Evolutionary conservation across 2,797 vertebrate species (phyloP).

Genomic region (Siniperca scherzeri): DNA sequence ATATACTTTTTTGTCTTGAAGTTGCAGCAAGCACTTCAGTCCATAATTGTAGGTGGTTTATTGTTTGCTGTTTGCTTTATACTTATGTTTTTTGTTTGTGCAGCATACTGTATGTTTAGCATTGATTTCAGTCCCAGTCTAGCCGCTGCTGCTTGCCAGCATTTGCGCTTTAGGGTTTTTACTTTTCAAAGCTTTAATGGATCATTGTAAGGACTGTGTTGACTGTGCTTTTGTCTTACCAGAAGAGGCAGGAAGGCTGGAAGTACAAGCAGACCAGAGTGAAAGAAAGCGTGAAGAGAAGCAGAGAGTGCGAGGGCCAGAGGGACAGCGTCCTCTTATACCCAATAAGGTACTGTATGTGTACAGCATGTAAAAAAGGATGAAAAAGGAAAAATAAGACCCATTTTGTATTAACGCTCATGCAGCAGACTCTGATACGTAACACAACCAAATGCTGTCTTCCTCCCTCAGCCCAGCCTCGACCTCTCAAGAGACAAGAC

Average conservation of each 20-base stretch:
- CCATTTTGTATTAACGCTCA: not conserved
- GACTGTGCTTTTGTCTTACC: constrained; percentile 38
- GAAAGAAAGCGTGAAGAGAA: constrained; percentile 69
- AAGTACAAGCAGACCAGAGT: constrained; percentile 66
- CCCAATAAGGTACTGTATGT: constrained; percentile 71
- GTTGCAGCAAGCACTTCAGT: not conserved
- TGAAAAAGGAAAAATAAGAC: not conserved
- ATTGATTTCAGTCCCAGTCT: not conserved
- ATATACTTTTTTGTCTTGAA: not conserved
- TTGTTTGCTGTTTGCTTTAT: constrained; percentile 8
- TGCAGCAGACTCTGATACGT: not conserved
- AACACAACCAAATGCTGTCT: not conserved
- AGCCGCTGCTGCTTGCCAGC: not conserved
- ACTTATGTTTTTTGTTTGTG: not conserved
- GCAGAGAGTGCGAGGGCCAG: constrained; percentile 70
- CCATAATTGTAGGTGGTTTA: not conserved
- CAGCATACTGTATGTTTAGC: not conserved
- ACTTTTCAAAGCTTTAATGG: not conserved
- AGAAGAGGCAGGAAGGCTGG: constrained; percentile 77
- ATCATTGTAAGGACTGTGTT: not conserved
- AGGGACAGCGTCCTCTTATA: constrained; percentile 76
- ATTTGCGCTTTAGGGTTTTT: constrained; percentile 6
- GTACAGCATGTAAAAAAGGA: not conserved
- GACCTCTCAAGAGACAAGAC: constrained; percentile 66
- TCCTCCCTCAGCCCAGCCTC: constrained; percentile 71